phyloP scores from a whole-genome alignment of 2,113 vertebrate species.

The Paradoxurus hermaphroditus region DNA sequence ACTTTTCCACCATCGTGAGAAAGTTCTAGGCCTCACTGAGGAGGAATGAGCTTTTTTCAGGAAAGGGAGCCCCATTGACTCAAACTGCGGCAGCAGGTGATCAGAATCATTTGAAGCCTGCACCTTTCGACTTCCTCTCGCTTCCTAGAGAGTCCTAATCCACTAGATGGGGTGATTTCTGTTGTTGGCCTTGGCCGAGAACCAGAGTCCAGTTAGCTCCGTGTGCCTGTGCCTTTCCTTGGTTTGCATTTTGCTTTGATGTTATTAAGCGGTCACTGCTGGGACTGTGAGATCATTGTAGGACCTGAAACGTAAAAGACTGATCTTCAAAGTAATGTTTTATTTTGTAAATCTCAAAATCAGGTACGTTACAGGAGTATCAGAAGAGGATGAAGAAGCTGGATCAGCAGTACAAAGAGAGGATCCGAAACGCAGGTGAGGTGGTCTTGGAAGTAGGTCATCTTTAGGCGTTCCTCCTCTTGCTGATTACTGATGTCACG shows the following conservation, averaged over 20 bases:
- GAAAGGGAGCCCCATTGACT: not conserved
- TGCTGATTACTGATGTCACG: accelerated
- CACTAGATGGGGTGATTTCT: not conserved
- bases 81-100: not conserved
- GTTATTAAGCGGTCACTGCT: not conserved
- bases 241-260: not conserved
- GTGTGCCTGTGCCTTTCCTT: not conserved
- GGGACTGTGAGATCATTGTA: not conserved
- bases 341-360: constrained; percentile 35
- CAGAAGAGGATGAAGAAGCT: constrained; percentile 99
- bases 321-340: not conserved
- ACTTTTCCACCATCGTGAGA: accelerated
- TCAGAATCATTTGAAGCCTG: too few relatives aligned
- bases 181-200: not conserved
- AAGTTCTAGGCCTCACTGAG: not conserved
- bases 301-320: not conserved
- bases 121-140: not conserved
- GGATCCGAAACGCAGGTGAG: constrained; percentile 95
- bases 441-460: not conserved
- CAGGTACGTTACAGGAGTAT: constrained; percentile 97
- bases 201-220: not conserved
- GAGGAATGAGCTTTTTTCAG: not conserved
- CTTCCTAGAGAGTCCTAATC: not conserved
- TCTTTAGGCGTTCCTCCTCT: too few relatives aligned
- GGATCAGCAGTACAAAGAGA: constrained; percentile 98